Evolutionary conservation across 1,140 invertebrate genomes (phyloP), one percentile per base, ranked within the genome.

Genomic region (Trichomalopsis sarcophagae): DNA sequence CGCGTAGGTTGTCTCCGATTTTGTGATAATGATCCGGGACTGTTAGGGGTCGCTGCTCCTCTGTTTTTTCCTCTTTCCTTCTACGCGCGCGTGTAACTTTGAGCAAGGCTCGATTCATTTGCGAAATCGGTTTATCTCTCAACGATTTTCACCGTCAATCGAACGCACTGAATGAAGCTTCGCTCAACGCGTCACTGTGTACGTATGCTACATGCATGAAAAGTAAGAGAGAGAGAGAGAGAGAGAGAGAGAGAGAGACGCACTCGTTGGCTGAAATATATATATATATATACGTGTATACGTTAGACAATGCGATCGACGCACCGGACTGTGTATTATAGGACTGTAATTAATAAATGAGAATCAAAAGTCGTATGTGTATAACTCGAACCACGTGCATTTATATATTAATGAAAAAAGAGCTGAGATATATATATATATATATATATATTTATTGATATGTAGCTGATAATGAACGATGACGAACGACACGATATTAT

Each of bases 361-460:
- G 77, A 84, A 84, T 84, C 50, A 80, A 84, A 84, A 81, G 27
- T 79, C 50, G n/a, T 80, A 44, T 44, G 71, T 81, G 69, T 75
- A 75, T 75, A 81, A 84, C 36, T 84, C 40, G 71, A 84, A 81
- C 79, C 50, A 80, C 73, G 84, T 84, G 84, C 84, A 84, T 84
- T 84, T 84, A 84, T 84, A 78, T 73, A 36, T 44, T 44, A 73
- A 73, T 75, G 5, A 74, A 36, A 71, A 84, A 81, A 84, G 78
- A 84, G 84, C 78, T 84, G 78, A 84, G 77, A 27, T 27, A 27
- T 2, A 27, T 27, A 27, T n/a, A 84, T 80, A 80, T 84, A 84
- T 87, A 84, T 76, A 81, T 86, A 84, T 79, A 79, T 84, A 84
- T 87, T 84, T 81, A 82, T 86, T 86, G 81, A 88, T 87, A 79